Evolutionary conservation across 2,113 vertebrate species (phyloP).

Genomic region (Butastur rufipennis): DNA sequence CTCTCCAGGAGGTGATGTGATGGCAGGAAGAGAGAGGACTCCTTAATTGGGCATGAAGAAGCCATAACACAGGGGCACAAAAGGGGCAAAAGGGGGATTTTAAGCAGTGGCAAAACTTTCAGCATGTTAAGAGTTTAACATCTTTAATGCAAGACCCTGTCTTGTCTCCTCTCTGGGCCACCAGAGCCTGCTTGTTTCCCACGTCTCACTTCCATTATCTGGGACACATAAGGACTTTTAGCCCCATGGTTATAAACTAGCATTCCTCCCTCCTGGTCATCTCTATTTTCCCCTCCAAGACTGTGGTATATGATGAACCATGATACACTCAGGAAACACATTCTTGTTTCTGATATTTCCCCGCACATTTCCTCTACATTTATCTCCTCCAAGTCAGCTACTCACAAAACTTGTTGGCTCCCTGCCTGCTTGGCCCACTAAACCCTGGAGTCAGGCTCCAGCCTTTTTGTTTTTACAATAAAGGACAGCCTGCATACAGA

Average conservation of each 20-base stretch:
- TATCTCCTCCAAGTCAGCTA: not conserved
- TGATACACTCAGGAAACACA: not conserved
- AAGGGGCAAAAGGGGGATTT: not conserved
- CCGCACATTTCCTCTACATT: not conserved
- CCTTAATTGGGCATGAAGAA: not conserved
- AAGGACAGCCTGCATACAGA: not conserved
- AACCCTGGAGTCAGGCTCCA: not conserved
- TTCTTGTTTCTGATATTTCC: not conserved
- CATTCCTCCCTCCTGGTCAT: not conserved
- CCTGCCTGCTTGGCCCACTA: not conserved
- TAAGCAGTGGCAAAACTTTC: not conserved
- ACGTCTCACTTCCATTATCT: not conserved
- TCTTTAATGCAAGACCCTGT: not conserved
- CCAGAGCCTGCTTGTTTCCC: not conserved
- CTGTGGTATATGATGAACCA: not conserved
- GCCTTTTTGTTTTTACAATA: not conserved
- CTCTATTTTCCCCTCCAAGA: not conserved
- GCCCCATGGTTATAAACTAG: not conserved
- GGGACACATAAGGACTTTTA: not conserved
- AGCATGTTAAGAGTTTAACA: not conserved
- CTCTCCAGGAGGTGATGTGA: not conserved
- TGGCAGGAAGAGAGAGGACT: not conserved
- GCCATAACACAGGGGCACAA: not conserved
- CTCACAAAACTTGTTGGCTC: constrained; percentile 6
- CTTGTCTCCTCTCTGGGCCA: not conserved